Percentiles rank a stretch among this genome's conserved stretches.
Conservation (phyloP, 2,888 invertebrate species). For the Girardia tigrina region DNA sequence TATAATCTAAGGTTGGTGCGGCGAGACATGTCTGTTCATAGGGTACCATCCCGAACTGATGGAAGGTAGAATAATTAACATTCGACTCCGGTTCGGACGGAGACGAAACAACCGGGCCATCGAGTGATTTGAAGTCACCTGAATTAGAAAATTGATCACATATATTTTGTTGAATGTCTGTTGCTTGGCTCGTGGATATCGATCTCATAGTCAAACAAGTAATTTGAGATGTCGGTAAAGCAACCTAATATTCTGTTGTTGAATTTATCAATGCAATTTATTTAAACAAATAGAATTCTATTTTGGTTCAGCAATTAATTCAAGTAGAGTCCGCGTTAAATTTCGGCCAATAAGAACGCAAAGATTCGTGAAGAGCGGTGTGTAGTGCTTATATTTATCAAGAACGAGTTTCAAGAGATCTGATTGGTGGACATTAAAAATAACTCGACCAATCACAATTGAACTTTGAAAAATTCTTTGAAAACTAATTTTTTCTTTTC, state of each 20-base stretch:
- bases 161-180: slow-evolving; percentile 23
- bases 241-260: slow-evolving; percentile 23
- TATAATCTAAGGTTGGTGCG: background rate
- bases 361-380: too few species aligned
- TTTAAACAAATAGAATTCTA: slow-evolving; percentile 10
- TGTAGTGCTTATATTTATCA: too few species aligned
- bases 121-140: slow-evolving; percentile 3
- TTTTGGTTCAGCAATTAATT: background rate
- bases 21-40: background rate
- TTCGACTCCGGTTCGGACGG: slow-evolving; percentile 13
- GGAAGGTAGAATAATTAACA: background rate
- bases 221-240: slow-evolving; percentile 23
- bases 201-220: slow-evolving; percentile 23
- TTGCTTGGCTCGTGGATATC: slow-evolving; percentile 23
- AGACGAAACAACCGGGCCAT: slow-evolving; percentile 20
- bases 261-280: slow-evolving; percentile 18
- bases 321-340: background rate
- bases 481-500: too few species aligned
- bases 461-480: too few species aligned
- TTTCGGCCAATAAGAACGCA: background rate
- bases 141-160: slow-evolving; percentile 20
- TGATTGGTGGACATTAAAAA: too few species aligned
- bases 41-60: slow-evolving; percentile 3
- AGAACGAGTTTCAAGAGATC: too few species aligned
- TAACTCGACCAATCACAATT: too few species aligned